phyloP scores from a whole-genome alignment of 2,113 vertebrate genomes.

The Brachyhypopomus gauderio region DNA sequence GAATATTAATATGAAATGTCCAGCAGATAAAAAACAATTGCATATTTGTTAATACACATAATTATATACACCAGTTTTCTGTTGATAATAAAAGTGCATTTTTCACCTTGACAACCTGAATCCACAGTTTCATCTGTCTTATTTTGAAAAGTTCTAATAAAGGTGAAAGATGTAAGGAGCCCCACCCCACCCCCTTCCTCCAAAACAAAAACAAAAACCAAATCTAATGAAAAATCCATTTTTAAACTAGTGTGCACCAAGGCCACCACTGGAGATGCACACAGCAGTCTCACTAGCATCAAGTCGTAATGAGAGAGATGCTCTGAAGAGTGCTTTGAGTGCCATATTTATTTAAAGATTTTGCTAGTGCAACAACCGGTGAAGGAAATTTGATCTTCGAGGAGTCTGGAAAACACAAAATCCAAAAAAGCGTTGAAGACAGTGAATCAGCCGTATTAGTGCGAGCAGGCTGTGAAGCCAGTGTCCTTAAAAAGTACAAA shows the following conservation, averaged over 20 bases:
- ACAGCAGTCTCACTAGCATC: not conserved
- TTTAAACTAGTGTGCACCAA: slow-evolving; percentile 1
- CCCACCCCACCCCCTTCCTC: not conserved
- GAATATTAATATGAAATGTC: slow-evolving; percentile 12
- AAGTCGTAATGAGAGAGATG: slow-evolving; percentile 4
- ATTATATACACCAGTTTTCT: slow-evolving; percentile 7
- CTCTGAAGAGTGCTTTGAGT: not conserved
- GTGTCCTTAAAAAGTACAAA: not conserved
- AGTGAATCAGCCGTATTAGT: not conserved
- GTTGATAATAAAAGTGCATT: not conserved
- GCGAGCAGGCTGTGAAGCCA: not conserved
- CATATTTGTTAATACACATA: not conserved
- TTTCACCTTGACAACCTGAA: no score
- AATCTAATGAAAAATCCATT: not conserved
- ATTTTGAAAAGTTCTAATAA: not conserved
- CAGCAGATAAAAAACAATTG: slow-evolving; percentile 7
- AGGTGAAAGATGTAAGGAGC: not conserved
- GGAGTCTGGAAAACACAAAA: slow-evolving; percentile 3
- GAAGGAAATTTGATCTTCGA: not conserved
- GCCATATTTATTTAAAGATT: slow-evolving; percentile 1
- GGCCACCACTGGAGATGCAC: slow-evolving; percentile 1
- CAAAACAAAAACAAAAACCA: no score
- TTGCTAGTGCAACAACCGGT: not conserved
- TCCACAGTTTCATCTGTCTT: not conserved
- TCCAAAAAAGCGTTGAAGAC: not conserved